Conservation (phyloP, 1,140 invertebrate genomes). For the Ladona fulva region DNA sequence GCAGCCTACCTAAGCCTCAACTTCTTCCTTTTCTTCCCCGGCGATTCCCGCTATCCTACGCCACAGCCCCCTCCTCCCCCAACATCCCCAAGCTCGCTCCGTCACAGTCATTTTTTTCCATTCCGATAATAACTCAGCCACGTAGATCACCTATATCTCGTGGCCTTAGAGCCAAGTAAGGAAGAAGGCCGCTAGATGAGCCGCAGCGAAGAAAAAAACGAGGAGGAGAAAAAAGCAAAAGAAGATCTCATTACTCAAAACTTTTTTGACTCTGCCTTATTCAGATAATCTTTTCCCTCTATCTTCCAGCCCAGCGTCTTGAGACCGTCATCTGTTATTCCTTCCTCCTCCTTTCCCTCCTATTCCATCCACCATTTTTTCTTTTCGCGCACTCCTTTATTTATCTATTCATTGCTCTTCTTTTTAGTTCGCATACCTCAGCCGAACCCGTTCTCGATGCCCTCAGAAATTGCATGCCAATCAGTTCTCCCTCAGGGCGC, state of each 20-base stretch:
- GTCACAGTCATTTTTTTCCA: constrained; percentile 2
- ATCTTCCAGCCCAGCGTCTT: background rate
- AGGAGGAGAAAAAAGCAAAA: background rate
- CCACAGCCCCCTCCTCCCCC: background rate
- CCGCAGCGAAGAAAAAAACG: background rate
- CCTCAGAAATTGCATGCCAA: too few relatives aligned
- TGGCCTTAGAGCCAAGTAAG: background rate
- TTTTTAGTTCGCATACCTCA: too few relatives aligned
- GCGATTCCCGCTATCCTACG: background rate
- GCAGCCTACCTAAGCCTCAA: background rate
- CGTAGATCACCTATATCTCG: constrained; percentile 4
- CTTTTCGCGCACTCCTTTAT: background rate
- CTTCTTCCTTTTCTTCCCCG: background rate
- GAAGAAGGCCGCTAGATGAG: background rate
- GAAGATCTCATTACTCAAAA: constrained; percentile 7
- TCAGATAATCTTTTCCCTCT: background rate
- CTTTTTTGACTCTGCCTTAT: background rate
- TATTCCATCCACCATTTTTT: background rate
- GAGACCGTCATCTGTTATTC: background rate
- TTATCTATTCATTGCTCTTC: background rate
- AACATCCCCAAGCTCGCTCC: background rate
- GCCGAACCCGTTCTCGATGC: too few relatives aligned
- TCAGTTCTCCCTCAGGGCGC: too few relatives aligned
- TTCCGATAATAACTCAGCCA: background rate
- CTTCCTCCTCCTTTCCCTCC: background rate